Conservation (phyloP, 2,888 invertebrate genomes). For the Acleris cristana region DNA sequence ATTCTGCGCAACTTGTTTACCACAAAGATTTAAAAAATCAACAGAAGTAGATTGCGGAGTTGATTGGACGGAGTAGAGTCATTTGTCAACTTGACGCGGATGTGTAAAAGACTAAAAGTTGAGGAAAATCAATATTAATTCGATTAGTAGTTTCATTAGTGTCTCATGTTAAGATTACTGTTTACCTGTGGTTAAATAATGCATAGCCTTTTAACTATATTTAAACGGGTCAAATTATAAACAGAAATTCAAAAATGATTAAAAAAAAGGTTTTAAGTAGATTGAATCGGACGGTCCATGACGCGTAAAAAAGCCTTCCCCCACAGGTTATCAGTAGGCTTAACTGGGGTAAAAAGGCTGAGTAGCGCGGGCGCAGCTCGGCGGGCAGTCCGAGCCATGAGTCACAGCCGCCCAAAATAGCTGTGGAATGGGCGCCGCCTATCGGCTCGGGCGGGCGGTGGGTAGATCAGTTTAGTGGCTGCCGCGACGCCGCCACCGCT, state of each 20-base stretch:
- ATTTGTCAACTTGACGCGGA: too few relatives aligned
- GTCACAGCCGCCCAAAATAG: slow-evolving; percentile 80
- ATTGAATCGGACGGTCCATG: background rate
- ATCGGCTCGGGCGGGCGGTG: slow-evolving; percentile 81
- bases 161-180: too few relatives aligned
- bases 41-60: background rate
- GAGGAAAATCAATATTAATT: too few relatives aligned
- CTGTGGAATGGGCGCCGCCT: slow-evolving; percentile 79
- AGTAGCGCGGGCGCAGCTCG: slow-evolving; percentile 73
- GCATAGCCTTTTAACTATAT: too few relatives aligned
- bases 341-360: slow-evolving; percentile 60
- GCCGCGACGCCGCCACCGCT: slow-evolving; percentile 79
- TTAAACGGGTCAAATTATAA: too few relatives aligned
- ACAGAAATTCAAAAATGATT: too few relatives aligned
- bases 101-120: too few relatives aligned
- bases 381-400: slow-evolving; percentile 73
- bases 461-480: slow-evolving; percentile 74
- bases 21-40: background rate
- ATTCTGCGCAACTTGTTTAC: slow-evolving; percentile 12
- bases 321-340: slow-evolving; percentile 49
- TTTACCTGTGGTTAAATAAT: too few relatives aligned
- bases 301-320: background rate
- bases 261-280: too few relatives aligned
- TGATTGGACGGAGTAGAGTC: too few relatives aligned
- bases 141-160: too few relatives aligned